phyloP scores from a whole-genome alignment of 2,113 vertebrate species.

The Eretmochelys imbricata region DNA sequence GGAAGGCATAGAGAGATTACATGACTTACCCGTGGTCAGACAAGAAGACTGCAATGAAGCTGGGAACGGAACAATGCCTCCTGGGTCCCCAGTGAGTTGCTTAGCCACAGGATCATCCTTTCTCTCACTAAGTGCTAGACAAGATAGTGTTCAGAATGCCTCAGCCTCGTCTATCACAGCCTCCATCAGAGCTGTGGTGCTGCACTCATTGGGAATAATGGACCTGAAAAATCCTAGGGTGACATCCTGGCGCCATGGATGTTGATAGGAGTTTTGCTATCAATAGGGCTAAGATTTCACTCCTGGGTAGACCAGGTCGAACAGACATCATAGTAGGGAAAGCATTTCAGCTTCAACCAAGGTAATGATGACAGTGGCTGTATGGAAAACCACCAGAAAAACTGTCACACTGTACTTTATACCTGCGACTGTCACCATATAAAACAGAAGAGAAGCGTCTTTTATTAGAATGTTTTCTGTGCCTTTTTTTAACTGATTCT shows the following conservation, averaged over 20 bases:
- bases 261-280: background rate
- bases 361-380: background rate
- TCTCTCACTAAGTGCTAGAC: background rate
- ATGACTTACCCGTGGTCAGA: background rate
- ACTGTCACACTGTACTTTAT: rapidly evolving
- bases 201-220: background rate
- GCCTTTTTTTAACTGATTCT: background rate
- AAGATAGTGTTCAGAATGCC: rapidly evolving
- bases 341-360: background rate
- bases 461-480: background rate
- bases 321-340: background rate
- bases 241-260: too few relatives aligned
- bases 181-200: rapidly evolving
- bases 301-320: background rate
- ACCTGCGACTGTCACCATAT: background rate
- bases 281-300: background rate
- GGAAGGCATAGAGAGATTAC: rapidly evolving
- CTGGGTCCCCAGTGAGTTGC: background rate
- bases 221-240: background rate
- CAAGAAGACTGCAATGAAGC: background rate
- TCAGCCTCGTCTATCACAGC: rapidly evolving
- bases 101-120: background rate
- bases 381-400: background rate
- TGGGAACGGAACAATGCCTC: rapidly evolving
- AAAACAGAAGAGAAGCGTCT: rapidly evolving